These are phyloP conservation scores for Clarias batrachus DNA, from an alignment of 2,113 vertebrate species.

Conservation along the genomic window DNA sequence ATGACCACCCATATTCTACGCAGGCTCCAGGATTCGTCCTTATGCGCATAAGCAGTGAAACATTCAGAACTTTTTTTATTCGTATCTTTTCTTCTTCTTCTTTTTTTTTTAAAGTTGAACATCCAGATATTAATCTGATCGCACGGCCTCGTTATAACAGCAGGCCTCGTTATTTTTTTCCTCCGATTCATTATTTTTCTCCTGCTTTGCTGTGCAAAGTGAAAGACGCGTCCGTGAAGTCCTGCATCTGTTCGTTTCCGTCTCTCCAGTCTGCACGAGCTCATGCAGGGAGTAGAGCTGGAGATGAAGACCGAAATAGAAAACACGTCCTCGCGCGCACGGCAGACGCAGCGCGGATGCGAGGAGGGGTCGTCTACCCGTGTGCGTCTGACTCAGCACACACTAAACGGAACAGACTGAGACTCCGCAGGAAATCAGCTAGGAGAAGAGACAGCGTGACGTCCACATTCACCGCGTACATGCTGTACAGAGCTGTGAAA, in stretches of 20 bases:
- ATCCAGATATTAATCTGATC: neutral
- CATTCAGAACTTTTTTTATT: neutral
- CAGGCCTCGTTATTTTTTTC: neutral
- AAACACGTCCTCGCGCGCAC: neutral
- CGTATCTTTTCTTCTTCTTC: neutral
- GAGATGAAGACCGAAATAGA: too few relatives aligned
- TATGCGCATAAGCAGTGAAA: neutral
- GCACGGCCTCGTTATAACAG: neutral
- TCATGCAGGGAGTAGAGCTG: neutral
- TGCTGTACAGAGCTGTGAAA: too few relatives aligned
- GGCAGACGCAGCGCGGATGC: neutral
- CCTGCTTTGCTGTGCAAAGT: neutral
- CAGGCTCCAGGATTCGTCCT: neutral
- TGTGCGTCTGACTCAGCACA: neutral
- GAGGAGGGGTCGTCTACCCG: neutral
- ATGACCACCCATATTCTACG: neutral
- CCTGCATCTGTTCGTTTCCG: conserved; percentile 18
- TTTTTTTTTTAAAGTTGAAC: neutral
- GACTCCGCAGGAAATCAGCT: neutral
- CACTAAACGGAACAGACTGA: neutral
- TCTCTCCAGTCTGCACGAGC: neutral
- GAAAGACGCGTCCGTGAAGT: neutral
- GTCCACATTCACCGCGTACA: too few relatives aligned
- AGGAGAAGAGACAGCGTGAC: neutral
- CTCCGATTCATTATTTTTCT: neutral